Percentiles rank a stretch among this genome's conserved stretches.
These are phyloP conservation scores for Oenanthe oenanthe DNA, from an alignment of 2,113 vertebrate genomes.

Conservation along the genomic window DNA sequence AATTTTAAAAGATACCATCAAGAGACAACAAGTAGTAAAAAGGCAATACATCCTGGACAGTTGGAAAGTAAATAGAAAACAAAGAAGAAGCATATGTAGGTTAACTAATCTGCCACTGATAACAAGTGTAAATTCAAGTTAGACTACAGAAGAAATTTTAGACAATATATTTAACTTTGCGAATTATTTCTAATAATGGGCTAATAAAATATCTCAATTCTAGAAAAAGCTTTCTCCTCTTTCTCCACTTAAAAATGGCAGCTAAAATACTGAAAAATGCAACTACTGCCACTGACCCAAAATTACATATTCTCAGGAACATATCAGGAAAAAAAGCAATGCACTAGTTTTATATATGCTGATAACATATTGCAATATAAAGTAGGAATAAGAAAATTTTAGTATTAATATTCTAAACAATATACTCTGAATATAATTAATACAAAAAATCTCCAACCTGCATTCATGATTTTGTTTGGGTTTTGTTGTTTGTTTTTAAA, in stretches of 20 bases:
- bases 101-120: conserved; percentile 8
- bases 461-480: background rate
- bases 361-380: background rate
- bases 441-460: background rate
- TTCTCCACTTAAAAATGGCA: background rate
- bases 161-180: background rate
- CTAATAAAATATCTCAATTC: background rate
- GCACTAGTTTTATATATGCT: background rate
- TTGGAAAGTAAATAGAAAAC: conserved; percentile 68
- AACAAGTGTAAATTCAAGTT: background rate
- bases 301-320: background rate
- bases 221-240: background rate
- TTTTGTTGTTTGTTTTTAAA: background rate
- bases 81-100: conserved; percentile 29
- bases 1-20: conserved; percentile 75
- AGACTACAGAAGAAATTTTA: background rate
- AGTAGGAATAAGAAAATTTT: background rate
- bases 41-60: conserved; percentile 74
- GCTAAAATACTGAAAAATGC: background rate
- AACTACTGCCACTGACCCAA: conserved; percentile 56
- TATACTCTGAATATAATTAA: background rate
- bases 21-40: conserved; percentile 76
- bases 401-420: background rate
- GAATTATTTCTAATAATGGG: background rate
- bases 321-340: background rate